Conservation (phyloP, 1,140 invertebrate species). For the Ostrea edulis region DNA sequence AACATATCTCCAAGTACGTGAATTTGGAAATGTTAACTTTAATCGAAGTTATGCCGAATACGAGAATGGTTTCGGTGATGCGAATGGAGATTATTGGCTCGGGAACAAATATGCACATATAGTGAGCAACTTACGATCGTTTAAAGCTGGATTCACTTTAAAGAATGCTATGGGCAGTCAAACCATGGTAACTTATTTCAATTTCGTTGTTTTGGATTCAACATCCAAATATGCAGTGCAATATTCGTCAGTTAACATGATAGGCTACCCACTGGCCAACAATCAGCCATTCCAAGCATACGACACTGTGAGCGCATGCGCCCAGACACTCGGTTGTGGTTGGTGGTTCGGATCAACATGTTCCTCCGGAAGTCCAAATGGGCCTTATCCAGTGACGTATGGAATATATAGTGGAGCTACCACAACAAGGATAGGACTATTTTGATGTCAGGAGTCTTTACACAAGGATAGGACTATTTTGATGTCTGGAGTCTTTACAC, state of each 20-base stretch:
- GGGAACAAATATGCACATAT: constrained; percentile 54
- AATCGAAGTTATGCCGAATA: constrained; percentile 58
- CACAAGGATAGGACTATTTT: too few species aligned
- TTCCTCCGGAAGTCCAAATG: constrained; percentile 42
- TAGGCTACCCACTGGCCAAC: background rate
- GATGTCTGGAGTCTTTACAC: too few species aligned
- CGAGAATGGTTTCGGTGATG: constrained; percentile 60
- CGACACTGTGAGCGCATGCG: constrained; percentile 47
- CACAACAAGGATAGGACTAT: constrained; percentile 43
- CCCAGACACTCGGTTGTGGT: background rate
- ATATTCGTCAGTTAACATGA: background rate
- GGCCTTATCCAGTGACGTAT: constrained; percentile 22
- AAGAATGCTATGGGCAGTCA: background rate
- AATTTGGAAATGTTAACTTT: constrained; percentile 48
- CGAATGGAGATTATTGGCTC: constrained; percentile 58
- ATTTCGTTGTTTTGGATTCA: constrained; percentile 14
- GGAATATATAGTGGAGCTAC: constrained; percentile 18
- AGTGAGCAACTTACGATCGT: background rate
- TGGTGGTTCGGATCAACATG: constrained; percentile 52
- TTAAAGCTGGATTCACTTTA: constrained; percentile 1
- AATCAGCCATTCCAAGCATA: constrained; percentile 43
- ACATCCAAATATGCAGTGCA: background rate
- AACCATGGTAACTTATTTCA: constrained; percentile 3
- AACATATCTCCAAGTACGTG: constrained; percentile 46
- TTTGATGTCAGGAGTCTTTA: background rate